Conservation (phyloP, 1,140 invertebrate genomes). For the Goniozus legneri region DNA sequence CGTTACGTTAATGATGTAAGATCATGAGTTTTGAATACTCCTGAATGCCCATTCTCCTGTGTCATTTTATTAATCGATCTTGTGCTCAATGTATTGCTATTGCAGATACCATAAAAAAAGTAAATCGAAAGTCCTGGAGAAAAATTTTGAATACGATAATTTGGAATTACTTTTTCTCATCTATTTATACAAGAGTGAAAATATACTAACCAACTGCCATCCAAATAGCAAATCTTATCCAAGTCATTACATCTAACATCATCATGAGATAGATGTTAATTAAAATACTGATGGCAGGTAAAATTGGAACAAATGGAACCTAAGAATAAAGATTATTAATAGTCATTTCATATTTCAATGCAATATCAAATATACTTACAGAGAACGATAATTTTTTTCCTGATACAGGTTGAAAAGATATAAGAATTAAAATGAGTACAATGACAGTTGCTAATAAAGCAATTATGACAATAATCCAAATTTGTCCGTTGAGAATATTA, state of each 20-base stretch:
- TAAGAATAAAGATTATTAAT: slow-evolving; percentile 22
- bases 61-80: background rate
- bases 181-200: background rate
- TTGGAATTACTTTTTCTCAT: slow-evolving; percentile 1
- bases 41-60: background rate
- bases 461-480: slow-evolving; percentile 39
- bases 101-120: slow-evolving; percentile 33
- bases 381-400: slow-evolving; percentile 42
- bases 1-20: slow-evolving; percentile 2
- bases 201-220: slow-evolving; percentile 40
- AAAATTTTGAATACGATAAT: background rate
- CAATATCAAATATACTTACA: slow-evolving; percentile 24
- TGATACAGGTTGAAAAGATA: slow-evolving; percentile 61
- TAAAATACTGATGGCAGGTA: slow-evolving; percentile 65
- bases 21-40: background rate
- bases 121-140: slow-evolving; percentile 31
- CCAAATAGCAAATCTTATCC: slow-evolving; percentile 67
- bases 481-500: slow-evolving; percentile 44
- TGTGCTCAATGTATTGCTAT: slow-evolving; percentile 21
- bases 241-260: slow-evolving; percentile 62
- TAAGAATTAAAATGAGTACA: slow-evolving; percentile 53
- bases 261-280: slow-evolving; percentile 70
- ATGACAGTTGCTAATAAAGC: slow-evolving; percentile 43
- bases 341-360: background rate
- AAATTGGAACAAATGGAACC: slow-evolving; percentile 68